Percentiles rank a stretch among this genome's conserved stretches.
phyloP scores from a whole-genome alignment of 2,113 vertebrate species.

The Misgurnus mizolepis region DNA sequence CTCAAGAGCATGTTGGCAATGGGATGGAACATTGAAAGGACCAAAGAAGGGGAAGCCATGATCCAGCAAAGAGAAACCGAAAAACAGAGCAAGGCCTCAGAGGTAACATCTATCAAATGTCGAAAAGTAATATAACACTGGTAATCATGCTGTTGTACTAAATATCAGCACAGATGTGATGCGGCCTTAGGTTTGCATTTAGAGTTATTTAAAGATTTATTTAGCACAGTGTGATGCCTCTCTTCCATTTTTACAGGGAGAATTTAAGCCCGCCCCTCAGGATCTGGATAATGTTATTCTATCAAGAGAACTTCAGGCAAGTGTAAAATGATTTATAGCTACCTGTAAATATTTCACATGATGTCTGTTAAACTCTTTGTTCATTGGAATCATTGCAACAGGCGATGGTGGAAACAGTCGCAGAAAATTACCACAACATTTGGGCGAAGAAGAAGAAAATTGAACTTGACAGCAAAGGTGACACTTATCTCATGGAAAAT shows the following conservation, averaged over 20 bases:
- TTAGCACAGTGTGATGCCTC: neutral
- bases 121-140: neutral
- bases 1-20: conserved; percentile 93
- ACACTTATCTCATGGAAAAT: neutral
- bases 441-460: conserved; percentile 98
- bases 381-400: conserved; percentile 53
- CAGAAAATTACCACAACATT: conserved; percentile 98
- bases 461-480: conserved; percentile 90
- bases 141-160: neutral
- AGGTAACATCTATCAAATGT: conserved; percentile 67
- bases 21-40: conserved; percentile 91
- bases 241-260: conserved; percentile 72
- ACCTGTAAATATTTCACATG: neutral
- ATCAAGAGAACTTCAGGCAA: conserved; percentile 92
- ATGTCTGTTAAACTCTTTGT: neutral
- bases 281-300: conserved; percentile 89
- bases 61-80: conserved; percentile 88
- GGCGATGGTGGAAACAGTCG: conserved; percentile 94
- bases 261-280: conserved; percentile 83
- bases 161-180: no score
- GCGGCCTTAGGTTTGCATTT: no score
- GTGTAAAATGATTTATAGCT: conserved; percentile 46
- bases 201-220: neutral
- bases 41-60: conserved; percentile 87
- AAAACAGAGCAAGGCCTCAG: conserved; percentile 82